phyloP scores from a whole-genome alignment of 2,888 invertebrate species.

The Nemotelus pantherinus region DNA sequence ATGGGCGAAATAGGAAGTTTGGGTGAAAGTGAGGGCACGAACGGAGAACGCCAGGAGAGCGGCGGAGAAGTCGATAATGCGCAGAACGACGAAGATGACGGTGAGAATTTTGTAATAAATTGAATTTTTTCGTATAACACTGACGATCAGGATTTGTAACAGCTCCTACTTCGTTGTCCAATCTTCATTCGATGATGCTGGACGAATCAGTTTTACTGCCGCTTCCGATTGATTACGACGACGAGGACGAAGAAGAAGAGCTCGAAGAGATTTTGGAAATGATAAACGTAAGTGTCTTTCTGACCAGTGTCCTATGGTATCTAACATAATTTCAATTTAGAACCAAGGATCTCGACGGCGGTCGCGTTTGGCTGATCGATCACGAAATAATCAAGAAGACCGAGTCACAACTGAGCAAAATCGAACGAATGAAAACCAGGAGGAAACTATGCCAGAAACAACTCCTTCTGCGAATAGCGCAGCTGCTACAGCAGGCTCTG shows the following conservation, averaged over 20 bases:
- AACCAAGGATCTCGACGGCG: slow-evolving; percentile 10
- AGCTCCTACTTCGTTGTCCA: slow-evolving; percentile 27
- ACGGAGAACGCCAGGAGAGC: slow-evolving; percentile 33
- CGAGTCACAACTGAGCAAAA: slow-evolving; percentile 43
- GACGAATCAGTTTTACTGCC: slow-evolving; percentile 45
- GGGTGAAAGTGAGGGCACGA: slow-evolving; percentile 35
- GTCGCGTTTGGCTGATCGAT: background rate
- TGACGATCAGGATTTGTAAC: background rate
- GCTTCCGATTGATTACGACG: slow-evolving; percentile 46
- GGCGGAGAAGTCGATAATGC: slow-evolving; percentile 15
- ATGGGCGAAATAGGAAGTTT: slow-evolving; percentile 39
- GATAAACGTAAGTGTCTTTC: slow-evolving; percentile 42
- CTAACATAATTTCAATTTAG: background rate
- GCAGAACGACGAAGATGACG: slow-evolving; percentile 33
- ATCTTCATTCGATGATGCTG: slow-evolving; percentile 39
- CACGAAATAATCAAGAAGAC: slow-evolving; percentile 3
- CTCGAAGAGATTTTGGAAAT: slow-evolving; percentile 48
- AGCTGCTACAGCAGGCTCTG: background rate
- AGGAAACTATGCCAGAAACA: slow-evolving; percentile 17
- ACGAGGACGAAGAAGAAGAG: slow-evolving; percentile 47
- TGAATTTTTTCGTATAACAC: background rate
- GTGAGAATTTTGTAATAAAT: background rate
- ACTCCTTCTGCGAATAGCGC: background rate
- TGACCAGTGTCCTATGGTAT: background rate
- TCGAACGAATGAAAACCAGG: slow-evolving; percentile 47